A percentile compares a stretch with the other conserved stretches of the same genome.
phyloP scores from a whole-genome alignment of 2,888 invertebrate species.

The Laothoe populi region DNA sequence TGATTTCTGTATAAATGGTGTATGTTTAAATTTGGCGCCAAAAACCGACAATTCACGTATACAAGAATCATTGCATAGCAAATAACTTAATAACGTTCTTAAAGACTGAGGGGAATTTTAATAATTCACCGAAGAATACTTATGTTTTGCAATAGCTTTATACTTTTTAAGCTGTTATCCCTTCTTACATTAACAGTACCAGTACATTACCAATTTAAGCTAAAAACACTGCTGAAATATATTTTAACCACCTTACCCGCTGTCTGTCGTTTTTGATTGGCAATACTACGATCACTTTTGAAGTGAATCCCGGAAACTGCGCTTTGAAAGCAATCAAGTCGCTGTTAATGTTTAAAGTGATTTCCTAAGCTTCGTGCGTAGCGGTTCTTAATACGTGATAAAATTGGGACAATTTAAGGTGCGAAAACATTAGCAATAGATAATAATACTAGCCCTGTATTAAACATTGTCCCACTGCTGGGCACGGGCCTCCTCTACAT shows the following conservation, averaged over 20 bases:
- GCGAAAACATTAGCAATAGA: background rate
- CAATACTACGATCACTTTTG: conserved; percentile 57
- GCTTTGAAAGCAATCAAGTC: conserved; percentile 71
- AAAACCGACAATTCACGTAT: no score
- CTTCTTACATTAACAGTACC: background rate
- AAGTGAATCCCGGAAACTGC: conserved; percentile 61
- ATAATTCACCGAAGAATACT: no score
- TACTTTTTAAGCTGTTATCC: no score
- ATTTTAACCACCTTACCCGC: conserved; percentile 1
- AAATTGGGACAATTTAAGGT: conserved; percentile 31
- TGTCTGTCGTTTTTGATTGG: conserved; percentile 40
- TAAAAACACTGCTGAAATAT: background rate
- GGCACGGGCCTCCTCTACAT: no score
- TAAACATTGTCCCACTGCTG: no score
- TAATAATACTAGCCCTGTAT: no score
- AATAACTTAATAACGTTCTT: no score
- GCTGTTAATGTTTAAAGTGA: conserved; percentile 70
- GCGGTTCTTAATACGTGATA: conserved; percentile 47
- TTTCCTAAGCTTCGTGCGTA: conserved; percentile 66
- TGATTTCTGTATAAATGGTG: no score
- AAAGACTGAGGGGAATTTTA: no score
- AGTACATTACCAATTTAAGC: background rate
- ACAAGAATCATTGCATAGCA: no score
- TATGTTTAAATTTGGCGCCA: no score
- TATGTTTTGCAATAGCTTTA: no score